Percentiles rank a stretch among this genome's conserved stretches.
Conservation (phyloP, 2,888 invertebrate species). For the Mycalesis mineus region DNA sequence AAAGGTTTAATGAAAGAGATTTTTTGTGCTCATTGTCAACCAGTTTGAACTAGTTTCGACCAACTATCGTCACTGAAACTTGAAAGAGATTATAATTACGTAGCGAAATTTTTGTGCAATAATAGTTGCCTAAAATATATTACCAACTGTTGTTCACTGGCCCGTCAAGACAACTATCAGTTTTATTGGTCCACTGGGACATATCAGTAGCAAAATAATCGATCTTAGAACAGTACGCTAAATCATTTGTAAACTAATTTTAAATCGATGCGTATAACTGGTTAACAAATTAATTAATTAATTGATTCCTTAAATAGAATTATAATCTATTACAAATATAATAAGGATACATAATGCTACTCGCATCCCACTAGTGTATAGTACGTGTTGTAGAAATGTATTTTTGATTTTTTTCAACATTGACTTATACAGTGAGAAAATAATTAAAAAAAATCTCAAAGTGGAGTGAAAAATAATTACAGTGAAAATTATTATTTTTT, state of each 20-base stretch:
- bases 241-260: constrained; percentile 20
- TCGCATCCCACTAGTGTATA: no score
- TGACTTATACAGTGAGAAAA: no score
- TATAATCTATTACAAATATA: no score
- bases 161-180: constrained; percentile 43
- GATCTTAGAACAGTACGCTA: constrained; percentile 22
- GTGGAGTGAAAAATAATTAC: no score
- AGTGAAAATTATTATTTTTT: no score
- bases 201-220: constrained; percentile 18
- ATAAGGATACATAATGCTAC: not conserved
- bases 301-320: not conserved
- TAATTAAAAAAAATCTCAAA: no score
- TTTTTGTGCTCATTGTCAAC: not conserved
- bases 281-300: not conserved
- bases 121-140: constrained; percentile 6
- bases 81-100: not conserved
- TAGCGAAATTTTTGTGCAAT: constrained; percentile 12
- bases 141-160: constrained; percentile 40
- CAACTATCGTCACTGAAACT: not conserved
- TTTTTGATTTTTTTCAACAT: no score
- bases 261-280: constrained; percentile 13
- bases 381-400: no score
- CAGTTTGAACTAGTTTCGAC: not conserved
- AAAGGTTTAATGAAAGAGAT: no score
- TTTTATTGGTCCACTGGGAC: constrained; percentile 6